Evolutionary conservation across 2,888 invertebrate genomes (phyloP), one percentile per base, ranked within the genome.

Genomic region (Drosophila birchii): DNA sequence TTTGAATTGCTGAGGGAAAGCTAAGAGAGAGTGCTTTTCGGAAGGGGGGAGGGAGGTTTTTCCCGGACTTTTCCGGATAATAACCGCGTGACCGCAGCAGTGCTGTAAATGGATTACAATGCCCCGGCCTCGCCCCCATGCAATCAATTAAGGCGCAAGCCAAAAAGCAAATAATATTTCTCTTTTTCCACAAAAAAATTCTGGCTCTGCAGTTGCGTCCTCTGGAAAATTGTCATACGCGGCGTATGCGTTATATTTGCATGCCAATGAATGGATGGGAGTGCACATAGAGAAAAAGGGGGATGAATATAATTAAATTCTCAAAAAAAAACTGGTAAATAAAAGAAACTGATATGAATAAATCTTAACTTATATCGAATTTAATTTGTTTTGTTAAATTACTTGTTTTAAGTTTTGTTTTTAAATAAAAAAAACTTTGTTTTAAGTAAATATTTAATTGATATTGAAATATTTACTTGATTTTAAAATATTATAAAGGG

Each of bases 161-260:
- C 67, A 68, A 56, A 67, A 51, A 26, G 26, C 36, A 39, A 68
- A 68, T 47, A 47, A 29, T 45, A 29, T 47, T 29, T 8, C 8
- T 29, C 29, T 29, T 8, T 29, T 8, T 29, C 29, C 29, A 29
- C 6, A 7, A 29, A 29, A 3, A 18, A 47, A 47, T 8, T 34
- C 12, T 18, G 34, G 29, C 20, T 29, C 12, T 62, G 44, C 44
- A 62, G 36, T 36, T 49, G 18, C 20, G 29, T 47, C 29, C 60
- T 59, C 59, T 36, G 29, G 32, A 9, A 39, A 60, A 54, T 47
- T 68, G 63, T 62, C 81, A 58, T 47, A 66, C 67, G 45, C 47
- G 66, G 68, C 83, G 81, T 60, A 82, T 72, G 51, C 78, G 75
- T 67, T 69, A 80, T 75, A 49, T 60, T 51, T 38, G 59, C 72